Percentiles rank a stretch among this genome's conserved stretches.
Conservation (phyloP, 1,140 invertebrate genomes). For the Macrocentrus cingulum region DNA sequence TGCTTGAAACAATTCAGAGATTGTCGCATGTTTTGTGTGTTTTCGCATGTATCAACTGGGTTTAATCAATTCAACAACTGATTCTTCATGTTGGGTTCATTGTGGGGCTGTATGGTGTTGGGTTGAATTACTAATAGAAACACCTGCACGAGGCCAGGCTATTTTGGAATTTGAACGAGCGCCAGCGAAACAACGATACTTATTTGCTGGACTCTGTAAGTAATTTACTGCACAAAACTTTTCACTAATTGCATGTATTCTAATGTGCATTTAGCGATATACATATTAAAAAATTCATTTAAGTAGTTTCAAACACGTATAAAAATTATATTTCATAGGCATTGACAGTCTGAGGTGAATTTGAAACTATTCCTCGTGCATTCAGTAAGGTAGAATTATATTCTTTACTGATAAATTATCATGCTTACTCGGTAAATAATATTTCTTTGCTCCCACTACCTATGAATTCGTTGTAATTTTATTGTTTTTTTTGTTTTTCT, state of each 20-base stretch:
- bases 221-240: conserved; percentile 29
- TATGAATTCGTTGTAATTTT: not conserved
- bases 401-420: too few species aligned
- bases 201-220: conserved; percentile 52
- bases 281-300: not conserved
- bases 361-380: too few species aligned
- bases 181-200: conserved; percentile 51
- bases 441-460: not conserved
- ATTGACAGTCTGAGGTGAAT: not conserved
- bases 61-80: conserved; percentile 24
- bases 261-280: not conserved
- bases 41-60: conserved; percentile 35
- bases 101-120: conserved; percentile 57
- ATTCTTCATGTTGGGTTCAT: conserved; percentile 40
- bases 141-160: conserved; percentile 66
- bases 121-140: conserved; percentile 63
- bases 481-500: conserved; percentile 22
- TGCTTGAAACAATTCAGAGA: conserved; percentile 55
- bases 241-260: not conserved
- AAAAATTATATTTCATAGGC: not conserved
- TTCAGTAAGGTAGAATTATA: too few species aligned
- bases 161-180: conserved; percentile 62
- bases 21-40: conserved; percentile 58
- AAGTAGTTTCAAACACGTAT: too few species aligned
- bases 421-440: too few species aligned